Conservation (phyloP, 2,888 invertebrate genomes). For the Philhelius pedissequus region DNA sequence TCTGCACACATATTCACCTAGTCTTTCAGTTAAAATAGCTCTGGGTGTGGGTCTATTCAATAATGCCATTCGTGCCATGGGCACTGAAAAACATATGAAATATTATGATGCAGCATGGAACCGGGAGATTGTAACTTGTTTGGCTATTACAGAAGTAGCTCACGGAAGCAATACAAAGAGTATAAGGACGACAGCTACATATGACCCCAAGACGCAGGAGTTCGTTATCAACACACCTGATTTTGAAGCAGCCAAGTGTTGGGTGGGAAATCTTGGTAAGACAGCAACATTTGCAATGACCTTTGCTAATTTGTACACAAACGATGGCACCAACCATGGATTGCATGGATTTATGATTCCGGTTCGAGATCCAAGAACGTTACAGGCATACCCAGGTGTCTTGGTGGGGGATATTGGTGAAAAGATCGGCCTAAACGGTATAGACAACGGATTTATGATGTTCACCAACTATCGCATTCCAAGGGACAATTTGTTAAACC, state of each 20-base stretch:
- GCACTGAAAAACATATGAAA: conserved; percentile 86
- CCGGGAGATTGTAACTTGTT: conserved; percentile 88
- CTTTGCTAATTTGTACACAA: conserved; percentile 93
- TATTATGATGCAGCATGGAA: conserved; percentile 86
- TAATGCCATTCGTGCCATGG: conserved; percentile 86
- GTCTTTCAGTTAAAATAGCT: conserved; percentile 88
- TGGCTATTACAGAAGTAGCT: conserved; percentile 94
- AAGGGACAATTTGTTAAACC: conserved; percentile 89
- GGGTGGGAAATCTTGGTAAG: conserved; percentile 95
- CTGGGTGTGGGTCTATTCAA: conserved; percentile 87
- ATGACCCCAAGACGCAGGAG: conserved; percentile 86
- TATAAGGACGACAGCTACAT: conserved; percentile 94
- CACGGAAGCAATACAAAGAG: conserved; percentile 97
- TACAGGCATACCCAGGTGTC: conserved; percentile 90
- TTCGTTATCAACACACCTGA: conserved; percentile 95
- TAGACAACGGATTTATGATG: conserved; percentile 95
- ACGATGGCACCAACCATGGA: conserved; percentile 88
- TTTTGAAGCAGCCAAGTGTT: conserved; percentile 97
- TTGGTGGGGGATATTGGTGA: conserved; percentile 95
- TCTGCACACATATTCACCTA: conserved; percentile 84
- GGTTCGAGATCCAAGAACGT: conserved; percentile 87
- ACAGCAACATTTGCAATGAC: conserved; percentile 92
- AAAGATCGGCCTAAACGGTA: conserved; percentile 93
- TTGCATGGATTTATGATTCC: conserved; percentile 94
- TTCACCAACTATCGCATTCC: conserved; percentile 94